Conservation (phyloP, 2,888 invertebrate species). For the Stratiomys singularior region DNA sequence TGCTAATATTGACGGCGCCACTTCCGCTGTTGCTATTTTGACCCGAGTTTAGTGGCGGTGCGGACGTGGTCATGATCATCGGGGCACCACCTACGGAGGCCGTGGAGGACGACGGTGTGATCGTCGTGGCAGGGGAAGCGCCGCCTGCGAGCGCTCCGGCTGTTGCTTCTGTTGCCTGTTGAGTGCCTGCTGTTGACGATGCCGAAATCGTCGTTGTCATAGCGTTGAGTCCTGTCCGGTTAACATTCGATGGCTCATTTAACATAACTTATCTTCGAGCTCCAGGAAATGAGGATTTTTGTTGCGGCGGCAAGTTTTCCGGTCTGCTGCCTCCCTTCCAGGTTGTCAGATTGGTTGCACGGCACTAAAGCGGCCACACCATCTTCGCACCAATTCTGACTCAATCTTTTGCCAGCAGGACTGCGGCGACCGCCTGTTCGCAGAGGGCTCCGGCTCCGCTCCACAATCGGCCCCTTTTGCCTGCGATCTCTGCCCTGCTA, state of each 20-base stretch:
- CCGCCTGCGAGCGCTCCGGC: constrained; percentile 63
- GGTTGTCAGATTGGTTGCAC: neutral
- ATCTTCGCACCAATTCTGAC: too few species aligned
- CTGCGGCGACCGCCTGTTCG: neutral
- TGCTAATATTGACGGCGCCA: neutral
- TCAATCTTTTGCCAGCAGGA: too few species aligned
- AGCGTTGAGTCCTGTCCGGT: constrained; percentile 48
- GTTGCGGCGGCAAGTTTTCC: neutral
- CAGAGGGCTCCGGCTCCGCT: neutral
- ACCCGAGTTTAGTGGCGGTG: constrained; percentile 53
- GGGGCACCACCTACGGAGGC: constrained; percentile 9
- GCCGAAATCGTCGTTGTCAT: constrained; percentile 59
- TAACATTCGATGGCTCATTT: constrained; percentile 52
- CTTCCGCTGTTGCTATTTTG: constrained; percentile 50
- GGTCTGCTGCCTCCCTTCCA: neutral
- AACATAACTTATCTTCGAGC: constrained; percentile 21
- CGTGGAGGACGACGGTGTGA: constrained; percentile 49
- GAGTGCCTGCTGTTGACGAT: constrained; percentile 62
- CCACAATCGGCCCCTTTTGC: neutral
- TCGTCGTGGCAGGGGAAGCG: constrained; percentile 51
- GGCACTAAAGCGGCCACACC: neutral
- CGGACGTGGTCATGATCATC: constrained; percentile 54
- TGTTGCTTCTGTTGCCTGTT: constrained; percentile 63
- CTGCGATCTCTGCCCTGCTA: neutral
- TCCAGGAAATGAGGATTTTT: neutral